phyloP scores from a whole-genome alignment of 2,113 vertebrate genomes.

The Brienomyrus brachyistius region DNA sequence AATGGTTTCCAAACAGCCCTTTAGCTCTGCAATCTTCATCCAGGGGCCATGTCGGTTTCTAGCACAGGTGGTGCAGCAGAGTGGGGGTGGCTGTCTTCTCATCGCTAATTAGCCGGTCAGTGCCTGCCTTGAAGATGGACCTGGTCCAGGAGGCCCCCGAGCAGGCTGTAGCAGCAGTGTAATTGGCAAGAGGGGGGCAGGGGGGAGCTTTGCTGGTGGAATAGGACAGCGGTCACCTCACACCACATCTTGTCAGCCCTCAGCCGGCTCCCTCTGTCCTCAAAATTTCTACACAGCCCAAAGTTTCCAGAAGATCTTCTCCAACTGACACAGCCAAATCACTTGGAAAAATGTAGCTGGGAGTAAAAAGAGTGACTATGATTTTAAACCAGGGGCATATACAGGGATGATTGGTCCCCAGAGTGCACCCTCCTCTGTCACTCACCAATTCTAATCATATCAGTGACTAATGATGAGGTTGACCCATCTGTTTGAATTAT shows the following conservation, averaged over 20 bases:
- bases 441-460: neutral
- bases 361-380: neutral
- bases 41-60: neutral
- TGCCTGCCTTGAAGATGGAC: neutral
- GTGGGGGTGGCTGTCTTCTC: neutral
- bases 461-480: neutral
- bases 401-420: neutral
- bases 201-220: neutral
- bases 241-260: neutral
- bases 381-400: neutral
- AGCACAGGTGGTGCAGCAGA: neutral
- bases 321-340: neutral
- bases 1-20: neutral
- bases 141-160: neutral
- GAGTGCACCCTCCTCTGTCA: neutral
- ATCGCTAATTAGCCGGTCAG: slow-evolving; percentile 19
- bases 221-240: neutral
- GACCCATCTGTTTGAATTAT: neutral
- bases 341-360: neutral
- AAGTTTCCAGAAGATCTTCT: neutral
- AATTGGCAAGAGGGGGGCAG: neutral
- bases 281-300: neutral
- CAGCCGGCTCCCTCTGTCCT: neutral
- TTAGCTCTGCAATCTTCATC: too few relatives aligned
- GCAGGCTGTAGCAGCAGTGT: neutral